A percentile compares a stretch with the other conserved stretches of the same genome.
phyloP scores from a whole-genome alignment of 2,797 vertebrate genomes.

The Phalloptychus januarius region DNA sequence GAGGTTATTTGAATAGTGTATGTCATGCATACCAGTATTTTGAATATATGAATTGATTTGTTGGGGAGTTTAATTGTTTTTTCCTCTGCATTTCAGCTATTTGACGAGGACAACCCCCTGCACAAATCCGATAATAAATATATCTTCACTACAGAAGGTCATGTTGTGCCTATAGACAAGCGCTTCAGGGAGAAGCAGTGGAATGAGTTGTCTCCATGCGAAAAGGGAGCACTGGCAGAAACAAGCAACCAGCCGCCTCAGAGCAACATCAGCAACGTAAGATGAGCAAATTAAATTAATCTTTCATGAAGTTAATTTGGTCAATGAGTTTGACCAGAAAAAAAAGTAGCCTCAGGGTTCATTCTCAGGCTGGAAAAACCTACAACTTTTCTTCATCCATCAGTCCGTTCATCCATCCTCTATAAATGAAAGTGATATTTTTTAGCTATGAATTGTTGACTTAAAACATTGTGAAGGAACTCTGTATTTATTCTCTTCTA shows the following conservation, averaged over 20 bases:
- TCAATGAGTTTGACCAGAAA: neutral
- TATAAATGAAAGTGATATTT: neutral
- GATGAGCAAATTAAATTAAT: too few species aligned
- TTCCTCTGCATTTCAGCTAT: slow-evolving; percentile 80
- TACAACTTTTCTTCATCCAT: neutral
- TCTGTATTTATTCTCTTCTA: neutral
- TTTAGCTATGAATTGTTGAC: neutral
- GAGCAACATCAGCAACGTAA: slow-evolving; percentile 87
- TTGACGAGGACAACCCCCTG: slow-evolving; percentile 97
- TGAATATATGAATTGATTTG: neutral
- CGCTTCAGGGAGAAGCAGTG: slow-evolving; percentile 90
- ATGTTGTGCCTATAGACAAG: slow-evolving; percentile 90
- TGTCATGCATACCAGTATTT: neutral
- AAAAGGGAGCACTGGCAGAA: slow-evolving; percentile 58
- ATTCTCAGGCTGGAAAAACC: neutral
- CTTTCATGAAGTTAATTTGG: neutral
- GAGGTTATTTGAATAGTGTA: neutral
- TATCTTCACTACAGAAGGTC: slow-evolving; percentile 98
- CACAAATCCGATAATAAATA: slow-evolving; percentile 93
- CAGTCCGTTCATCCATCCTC: neutral
- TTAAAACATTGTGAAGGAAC: neutral
- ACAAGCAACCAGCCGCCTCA: slow-evolving; percentile 45
- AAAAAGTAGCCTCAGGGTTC: neutral
- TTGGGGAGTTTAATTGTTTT: neutral
- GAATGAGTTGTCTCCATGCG: slow-evolving; percentile 83